Evolutionary conservation across 1,140 invertebrate species (phyloP).

Genomic region (Drepana arcuata): DNA sequence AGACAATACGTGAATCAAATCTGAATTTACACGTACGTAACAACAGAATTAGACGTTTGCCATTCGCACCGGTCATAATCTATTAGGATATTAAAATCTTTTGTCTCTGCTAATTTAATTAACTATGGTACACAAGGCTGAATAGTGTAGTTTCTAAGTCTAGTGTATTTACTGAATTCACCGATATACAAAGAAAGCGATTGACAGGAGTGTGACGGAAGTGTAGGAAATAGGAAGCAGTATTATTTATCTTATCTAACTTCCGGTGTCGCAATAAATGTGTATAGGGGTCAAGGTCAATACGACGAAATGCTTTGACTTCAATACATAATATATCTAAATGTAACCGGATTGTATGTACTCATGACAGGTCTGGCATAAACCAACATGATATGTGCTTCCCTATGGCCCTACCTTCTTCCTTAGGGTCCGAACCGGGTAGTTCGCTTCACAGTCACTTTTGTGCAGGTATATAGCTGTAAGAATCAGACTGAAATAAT

Average conservation of each 20-base stretch:
- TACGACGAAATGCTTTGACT: no score
- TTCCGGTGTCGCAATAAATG: slow-evolving; percentile 31
- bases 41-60: slow-evolving; percentile 6
- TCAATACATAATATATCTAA: no score
- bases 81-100: slow-evolving; percentile 5
- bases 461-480: no score
- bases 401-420: no score
- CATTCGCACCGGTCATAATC: slow-evolving; percentile 8
- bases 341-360: no score
- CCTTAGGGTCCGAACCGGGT: no score
- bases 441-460: no score
- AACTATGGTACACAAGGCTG: slow-evolving; percentile 17
- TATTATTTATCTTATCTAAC: slow-evolving; percentile 28
- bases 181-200: slow-evolving; percentile 49
- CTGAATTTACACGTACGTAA: slow-evolving; percentile 20
- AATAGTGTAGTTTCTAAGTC: slow-evolving; percentile 5
- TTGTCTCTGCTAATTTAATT: slow-evolving; percentile 16
- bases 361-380: no score
- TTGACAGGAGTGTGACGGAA: slow-evolving; percentile 39
- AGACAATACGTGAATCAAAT: slow-evolving; percentile 50
- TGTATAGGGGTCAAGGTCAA: slow-evolving; percentile 30
- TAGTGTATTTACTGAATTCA: slow-evolving; percentile 12
- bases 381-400: no score
- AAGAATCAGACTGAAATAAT: no score
- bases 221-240: slow-evolving; percentile 42